Evolutionary conservation across 1,140 invertebrate genomes (phyloP).

Genomic region (Elysia chlorotica): DNA sequence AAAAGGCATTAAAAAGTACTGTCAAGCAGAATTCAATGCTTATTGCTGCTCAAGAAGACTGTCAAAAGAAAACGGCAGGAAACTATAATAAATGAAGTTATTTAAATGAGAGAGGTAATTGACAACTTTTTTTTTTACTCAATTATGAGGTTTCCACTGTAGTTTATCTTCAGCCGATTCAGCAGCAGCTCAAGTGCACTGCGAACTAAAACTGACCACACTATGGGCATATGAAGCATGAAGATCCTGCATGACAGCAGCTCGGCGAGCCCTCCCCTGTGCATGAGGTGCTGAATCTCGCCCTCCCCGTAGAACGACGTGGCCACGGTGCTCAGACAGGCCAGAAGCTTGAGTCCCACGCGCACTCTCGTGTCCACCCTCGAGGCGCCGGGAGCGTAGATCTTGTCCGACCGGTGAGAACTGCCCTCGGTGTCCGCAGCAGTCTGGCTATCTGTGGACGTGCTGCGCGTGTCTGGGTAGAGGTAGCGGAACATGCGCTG

Average conservation of each 20-base stretch:
- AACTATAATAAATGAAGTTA: too few species aligned
- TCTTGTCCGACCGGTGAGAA: too few species aligned
- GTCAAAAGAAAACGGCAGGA: too few species aligned
- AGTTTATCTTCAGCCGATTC: too few species aligned
- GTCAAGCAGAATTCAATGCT: too few species aligned
- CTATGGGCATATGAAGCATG: constrained; percentile 6
- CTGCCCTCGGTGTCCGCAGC: too few species aligned
- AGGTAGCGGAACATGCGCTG: background rate
- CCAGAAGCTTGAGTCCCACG: constrained; percentile 2
- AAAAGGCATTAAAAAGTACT: too few species aligned
- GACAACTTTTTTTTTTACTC: too few species aligned
- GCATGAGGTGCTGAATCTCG: background rate
- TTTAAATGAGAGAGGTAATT: too few species aligned
- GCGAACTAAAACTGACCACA: constrained; percentile 15
- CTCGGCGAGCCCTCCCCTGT: background rate
- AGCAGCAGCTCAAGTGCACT: too few species aligned
- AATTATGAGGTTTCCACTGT: too few species aligned
- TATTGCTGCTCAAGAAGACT: too few species aligned
- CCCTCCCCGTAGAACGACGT: constrained; percentile 11
- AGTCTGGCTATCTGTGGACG: background rate
- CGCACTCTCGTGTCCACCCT: background rate
- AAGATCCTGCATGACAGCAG: constrained; percentile 10
- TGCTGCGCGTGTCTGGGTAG: background rate
- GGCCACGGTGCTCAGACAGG: background rate
- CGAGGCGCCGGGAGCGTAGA: background rate